Percentiles rank a stretch among this genome's conserved stretches.
phyloP scores from a whole-genome alignment of 2,113 vertebrate genomes.

The Scortum barcoo region DNA sequence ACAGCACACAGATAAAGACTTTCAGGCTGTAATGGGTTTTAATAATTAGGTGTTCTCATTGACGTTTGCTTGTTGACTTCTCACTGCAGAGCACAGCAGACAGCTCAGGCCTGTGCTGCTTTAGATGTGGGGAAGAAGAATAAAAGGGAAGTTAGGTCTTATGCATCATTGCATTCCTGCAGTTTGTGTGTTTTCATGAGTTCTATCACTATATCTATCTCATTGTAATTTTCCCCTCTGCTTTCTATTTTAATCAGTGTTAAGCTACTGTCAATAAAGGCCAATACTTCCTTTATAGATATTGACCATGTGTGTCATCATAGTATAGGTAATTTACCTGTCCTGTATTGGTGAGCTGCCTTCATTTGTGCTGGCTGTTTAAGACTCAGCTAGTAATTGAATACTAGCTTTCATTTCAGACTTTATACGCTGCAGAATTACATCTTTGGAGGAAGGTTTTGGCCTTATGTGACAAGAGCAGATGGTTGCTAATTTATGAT shows the following conservation, averaged over 20 bases:
- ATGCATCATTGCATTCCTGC: not conserved
- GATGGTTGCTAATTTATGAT: not conserved
- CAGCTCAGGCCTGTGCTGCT: not conserved
- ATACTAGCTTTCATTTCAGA: not conserved
- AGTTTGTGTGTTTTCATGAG: not conserved
- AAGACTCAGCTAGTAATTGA: not conserved
- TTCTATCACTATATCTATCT: not conserved
- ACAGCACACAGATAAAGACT: constrained; percentile 39
- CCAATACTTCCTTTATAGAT: no score
- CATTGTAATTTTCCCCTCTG: not conserved
- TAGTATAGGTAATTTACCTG: no score
- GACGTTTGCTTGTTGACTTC: constrained; percentile 26
- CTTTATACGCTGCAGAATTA: not conserved
- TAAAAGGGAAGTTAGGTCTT: not conserved
- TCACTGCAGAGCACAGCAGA: constrained; percentile 30
- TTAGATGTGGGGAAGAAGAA: not conserved
- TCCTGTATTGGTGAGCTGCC: no score
- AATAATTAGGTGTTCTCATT: constrained; percentile 36
- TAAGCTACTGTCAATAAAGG: no score
- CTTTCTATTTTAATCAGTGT: no score
- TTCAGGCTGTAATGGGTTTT: constrained; percentile 37
- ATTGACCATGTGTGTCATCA: no score
- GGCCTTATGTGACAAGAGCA: not conserved
- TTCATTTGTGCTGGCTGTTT: not conserved
- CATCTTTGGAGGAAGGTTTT: not conserved